phyloP scores from a whole-genome alignment of 1,140 invertebrate genomes.

The Penaeus vannamei region DNA sequence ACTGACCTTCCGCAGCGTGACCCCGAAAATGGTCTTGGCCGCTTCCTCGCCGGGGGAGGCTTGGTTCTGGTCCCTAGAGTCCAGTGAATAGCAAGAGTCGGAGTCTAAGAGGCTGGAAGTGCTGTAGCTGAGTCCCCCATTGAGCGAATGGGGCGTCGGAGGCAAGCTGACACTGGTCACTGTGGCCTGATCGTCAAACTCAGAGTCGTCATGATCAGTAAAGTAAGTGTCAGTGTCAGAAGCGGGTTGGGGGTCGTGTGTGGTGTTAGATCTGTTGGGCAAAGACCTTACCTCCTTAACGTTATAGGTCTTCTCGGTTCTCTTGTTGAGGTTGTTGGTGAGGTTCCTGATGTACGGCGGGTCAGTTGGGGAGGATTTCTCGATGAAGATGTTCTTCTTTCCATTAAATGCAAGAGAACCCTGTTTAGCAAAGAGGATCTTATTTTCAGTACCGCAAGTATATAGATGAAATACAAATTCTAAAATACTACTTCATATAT shows the following conservation, averaged over 20 bases:
- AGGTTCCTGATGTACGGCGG: constrained; percentile 30
- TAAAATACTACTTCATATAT: neutral
- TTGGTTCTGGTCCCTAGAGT: constrained; percentile 25
- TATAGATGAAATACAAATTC: neutral
- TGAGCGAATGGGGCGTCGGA: constrained; percentile 50
- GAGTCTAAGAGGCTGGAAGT: constrained; percentile 56
- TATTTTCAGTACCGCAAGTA: neutral
- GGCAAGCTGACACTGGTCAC: constrained; percentile 52
- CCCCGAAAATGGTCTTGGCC: constrained; percentile 50
- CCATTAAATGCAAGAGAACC: constrained; percentile 44
- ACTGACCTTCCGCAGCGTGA: constrained; percentile 40
- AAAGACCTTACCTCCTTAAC: constrained; percentile 60
- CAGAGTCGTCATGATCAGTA: constrained; percentile 44
- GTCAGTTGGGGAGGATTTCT: neutral
- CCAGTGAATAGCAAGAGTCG: constrained; percentile 52
- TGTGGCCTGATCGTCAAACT: constrained; percentile 48
- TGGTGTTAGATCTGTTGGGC: neutral
- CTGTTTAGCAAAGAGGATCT: constrained; percentile 31
- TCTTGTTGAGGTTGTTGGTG: constrained; percentile 59
- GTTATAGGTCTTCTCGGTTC: constrained; percentile 54
- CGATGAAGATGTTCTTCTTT: constrained; percentile 49
- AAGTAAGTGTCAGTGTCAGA: constrained; percentile 29
- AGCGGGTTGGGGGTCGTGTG: neutral
- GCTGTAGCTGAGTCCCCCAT: constrained; percentile 38
- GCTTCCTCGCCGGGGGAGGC: neutral